Base-by-base conservation (phyloP, 2,113 vertebrate species). In the Etia nguti region DNA sequence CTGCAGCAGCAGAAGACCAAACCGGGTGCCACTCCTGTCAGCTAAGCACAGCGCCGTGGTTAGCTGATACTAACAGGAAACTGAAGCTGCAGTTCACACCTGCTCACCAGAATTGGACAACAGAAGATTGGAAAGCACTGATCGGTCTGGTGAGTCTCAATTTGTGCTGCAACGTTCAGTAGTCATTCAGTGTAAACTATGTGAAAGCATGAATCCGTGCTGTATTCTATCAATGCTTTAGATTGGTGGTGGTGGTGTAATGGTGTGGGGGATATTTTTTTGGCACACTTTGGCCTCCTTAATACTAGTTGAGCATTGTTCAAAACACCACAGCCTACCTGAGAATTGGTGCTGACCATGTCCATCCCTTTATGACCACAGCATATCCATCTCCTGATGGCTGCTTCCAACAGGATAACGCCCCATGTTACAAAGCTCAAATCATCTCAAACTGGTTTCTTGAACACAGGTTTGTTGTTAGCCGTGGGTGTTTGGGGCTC, bases 311-410 rank as follows among this genome's bases (percentile, higher is more conserved):
- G 26, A 75, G 41, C 15, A 1, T 73, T 46, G 24, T 48, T 29
- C 24, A 38, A 73, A 73, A 29, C 41, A 24, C 24, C 24, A 48
- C 68, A 75, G 16, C 68, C 68, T 75, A 75, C 68, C 68, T 29
- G 68, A 75, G 68, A 48, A 75, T 29, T 48, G 24, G 24, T 75
- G 41, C 68, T 75, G 9, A 29, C 68, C 26, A 75, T 48, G 8
- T 29, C 41, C 41, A 18, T 75, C 68, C 41, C 41, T 75, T 48
- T 29, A 75, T 46, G 41, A 73, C 41, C 41, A 73, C 65, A 73
- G 13, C 2, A 5, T 26, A 73, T 43, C 22, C 65, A 73, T 73
- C 38, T 73, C 26, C 38, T 11, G 38, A 29, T 48, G 41, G 68
- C 68, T 75, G 41, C 22, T 73, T 73, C 68, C 68, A 73, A 3